phyloP scores from a whole-genome alignment of 2,797 vertebrate genomes.

The Oceanodroma leucorhoa region DNA sequence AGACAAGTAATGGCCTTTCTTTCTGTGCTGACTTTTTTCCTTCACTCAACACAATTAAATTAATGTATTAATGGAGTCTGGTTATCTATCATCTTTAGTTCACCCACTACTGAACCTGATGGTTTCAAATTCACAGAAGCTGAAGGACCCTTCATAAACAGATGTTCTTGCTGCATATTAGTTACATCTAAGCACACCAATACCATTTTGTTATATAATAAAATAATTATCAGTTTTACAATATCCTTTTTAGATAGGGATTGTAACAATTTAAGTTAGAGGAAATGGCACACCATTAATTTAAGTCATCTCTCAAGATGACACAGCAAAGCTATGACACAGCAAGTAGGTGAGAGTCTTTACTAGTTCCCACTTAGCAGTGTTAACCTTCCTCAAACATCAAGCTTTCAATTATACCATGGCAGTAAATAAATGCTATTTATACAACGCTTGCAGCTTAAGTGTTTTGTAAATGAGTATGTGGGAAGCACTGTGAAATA shows the following conservation, averaged over 20 bases:
- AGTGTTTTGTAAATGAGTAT: neutral
- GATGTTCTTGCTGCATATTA: neutral
- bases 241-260: neutral
- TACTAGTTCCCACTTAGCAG: neutral
- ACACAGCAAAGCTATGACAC: neutral
- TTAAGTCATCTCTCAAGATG: neutral
- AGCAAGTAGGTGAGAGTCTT: neutral
- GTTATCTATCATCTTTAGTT: neutral
- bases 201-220: neutral
- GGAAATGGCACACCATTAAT: neutral
- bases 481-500: slow-evolving; percentile 28
- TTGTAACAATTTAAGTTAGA: neutral
- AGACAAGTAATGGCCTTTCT: neutral
- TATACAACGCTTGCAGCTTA: slow-evolving; percentile 1
- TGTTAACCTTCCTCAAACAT: neutral
- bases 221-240: neutral
- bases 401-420: neutral
- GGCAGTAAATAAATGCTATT: slow-evolving; percentile 11
- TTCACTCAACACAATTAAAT: neutral
- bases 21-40: neutral
- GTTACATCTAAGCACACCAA: neutral
- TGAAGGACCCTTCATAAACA: neutral
- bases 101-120: neutral
- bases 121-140: neutral
- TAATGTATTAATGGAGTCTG: neutral